Evolutionary conservation across 2,888 invertebrate genomes (phyloP).

Genomic region (Stegana nigrithorax): DNA sequence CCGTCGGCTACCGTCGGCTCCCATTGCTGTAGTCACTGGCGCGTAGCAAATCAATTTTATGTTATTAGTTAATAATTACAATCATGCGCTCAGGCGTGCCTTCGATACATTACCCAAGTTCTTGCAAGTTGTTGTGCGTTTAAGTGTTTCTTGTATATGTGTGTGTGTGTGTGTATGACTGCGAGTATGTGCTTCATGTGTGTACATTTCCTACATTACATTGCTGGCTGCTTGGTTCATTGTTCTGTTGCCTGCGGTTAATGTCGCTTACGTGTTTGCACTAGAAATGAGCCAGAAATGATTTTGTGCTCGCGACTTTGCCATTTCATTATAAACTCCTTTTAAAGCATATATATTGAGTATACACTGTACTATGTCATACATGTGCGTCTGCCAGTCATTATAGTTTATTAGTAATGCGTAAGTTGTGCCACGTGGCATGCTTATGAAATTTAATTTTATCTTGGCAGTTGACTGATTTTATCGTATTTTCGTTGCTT

Average conservation of each 20-base stretch:
- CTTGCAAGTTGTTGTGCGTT: too few species aligned
- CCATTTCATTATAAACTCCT: neutral
- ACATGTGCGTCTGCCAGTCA: neutral
- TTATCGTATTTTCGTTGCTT: too few species aligned
- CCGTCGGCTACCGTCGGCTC: too few species aligned
- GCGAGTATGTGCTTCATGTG: neutral
- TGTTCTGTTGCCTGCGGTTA: slow-evolving; percentile 40
- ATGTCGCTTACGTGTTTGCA: slow-evolving; percentile 58
- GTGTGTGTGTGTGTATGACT: neutral
- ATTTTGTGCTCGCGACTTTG: slow-evolving; percentile 4
- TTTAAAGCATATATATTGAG: neutral
- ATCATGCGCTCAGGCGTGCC: slow-evolving; percentile 30
- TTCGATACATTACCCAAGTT: neutral
- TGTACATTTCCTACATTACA: too few species aligned
- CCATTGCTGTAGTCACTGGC: too few species aligned
- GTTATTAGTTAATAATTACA: slow-evolving; percentile 60
- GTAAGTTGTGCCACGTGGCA: too few species aligned
- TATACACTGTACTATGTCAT: too few species aligned
- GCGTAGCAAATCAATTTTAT: slow-evolving; percentile 61
- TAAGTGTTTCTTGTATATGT: neutral
- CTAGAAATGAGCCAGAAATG: slow-evolving; percentile 56
- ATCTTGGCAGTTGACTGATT: too few species aligned
- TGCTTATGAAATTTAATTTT: too few species aligned
- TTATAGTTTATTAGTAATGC: too few species aligned
- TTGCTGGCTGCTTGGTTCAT: neutral